These are phyloP conservation scores for Bugula neritina DNA, from an alignment of 2,888 invertebrate species.

Conservation along the genomic window DNA sequence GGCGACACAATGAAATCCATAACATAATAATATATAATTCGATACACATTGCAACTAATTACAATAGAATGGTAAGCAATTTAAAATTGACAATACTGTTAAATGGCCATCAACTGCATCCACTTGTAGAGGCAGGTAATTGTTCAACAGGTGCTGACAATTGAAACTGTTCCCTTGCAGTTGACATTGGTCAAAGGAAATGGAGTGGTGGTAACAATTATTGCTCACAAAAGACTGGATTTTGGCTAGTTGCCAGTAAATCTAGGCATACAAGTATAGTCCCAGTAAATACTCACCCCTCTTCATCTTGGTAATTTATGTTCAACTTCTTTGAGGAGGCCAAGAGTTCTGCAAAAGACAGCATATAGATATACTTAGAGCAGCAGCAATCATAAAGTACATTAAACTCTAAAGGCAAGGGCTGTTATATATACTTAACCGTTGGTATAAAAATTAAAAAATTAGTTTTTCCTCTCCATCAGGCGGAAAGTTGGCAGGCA, in stretches of 20 bases:
- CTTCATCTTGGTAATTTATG: slow-evolving; percentile 45
- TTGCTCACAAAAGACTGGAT: too few species aligned
- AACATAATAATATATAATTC: slow-evolving; percentile 11
- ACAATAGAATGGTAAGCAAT: neutral
- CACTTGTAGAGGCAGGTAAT: too few species aligned
- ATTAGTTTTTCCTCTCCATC: too few species aligned
- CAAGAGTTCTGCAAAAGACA: neutral
- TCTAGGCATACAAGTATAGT: neutral
- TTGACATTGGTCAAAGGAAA: too few species aligned
- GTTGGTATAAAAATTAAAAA: too few species aligned
- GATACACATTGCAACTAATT: slow-evolving; percentile 22
- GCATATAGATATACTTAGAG: neutral
- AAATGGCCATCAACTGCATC: too few species aligned
- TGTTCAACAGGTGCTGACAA: neutral
- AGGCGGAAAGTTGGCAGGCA: neutral
- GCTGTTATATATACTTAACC: too few species aligned
- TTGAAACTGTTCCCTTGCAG: neutral
- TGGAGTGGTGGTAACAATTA: too few species aligned
- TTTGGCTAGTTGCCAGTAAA: too few species aligned
- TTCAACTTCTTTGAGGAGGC: slow-evolving; percentile 39
- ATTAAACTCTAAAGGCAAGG: too few species aligned
- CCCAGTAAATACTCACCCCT: slow-evolving; percentile 39
- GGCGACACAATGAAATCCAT: neutral
- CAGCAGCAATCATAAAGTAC: too few species aligned
- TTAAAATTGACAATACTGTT: neutral